Evolutionary conservation across 2,113 vertebrate genomes (phyloP), one percentile per base, ranked within the genome.

Genomic region (Aythya baeri): DNA sequence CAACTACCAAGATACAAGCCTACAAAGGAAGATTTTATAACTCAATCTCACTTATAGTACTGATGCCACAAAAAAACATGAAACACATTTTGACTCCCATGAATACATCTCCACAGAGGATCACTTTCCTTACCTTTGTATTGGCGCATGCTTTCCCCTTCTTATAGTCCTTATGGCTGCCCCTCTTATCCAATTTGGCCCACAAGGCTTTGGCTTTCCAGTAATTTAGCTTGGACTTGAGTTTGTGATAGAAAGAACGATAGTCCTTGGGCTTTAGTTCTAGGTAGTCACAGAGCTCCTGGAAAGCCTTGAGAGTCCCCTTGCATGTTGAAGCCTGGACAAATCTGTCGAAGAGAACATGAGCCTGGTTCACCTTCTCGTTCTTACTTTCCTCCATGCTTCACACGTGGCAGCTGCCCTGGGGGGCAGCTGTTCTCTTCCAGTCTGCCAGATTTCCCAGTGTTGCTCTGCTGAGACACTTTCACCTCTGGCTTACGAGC

Each of bases 181-280:
- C 99, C 89, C 99, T 97, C 95, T 99, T 99, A 97, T 99, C 99
- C 94, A 99, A 94, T 94, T 99, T 99, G 63, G 98, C 98, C 99
- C 99, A 99, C 61, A 99, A 98, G 17, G 99, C 99, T 97, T 99
- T 99, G 94, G 99, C 99, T 98, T 99, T 99, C 99, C 99, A 99
- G 96, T 99, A 99, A 98, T 99, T 99, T 80, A 99, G 99, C 95
- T 98, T 99, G 96, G 99, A 99, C 97, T 99, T 99, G 91, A 99
- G 99, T 94, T 99, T 99, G 97, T 99, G 99, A 93, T 99, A 99
- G 97, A 99, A 99, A 89, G 99, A 98, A 77, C 98, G 98, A 95
- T 98, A 99, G 89, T 99, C 99, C 58, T 96, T 98, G 36, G 99
- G 99, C 95, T 99, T 99, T 61, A 99, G 98, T 8, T 99, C 99